Evolutionary conservation across 2,113 vertebrate genomes (phyloP).

Genomic region (Apteryx owenii): DNA sequence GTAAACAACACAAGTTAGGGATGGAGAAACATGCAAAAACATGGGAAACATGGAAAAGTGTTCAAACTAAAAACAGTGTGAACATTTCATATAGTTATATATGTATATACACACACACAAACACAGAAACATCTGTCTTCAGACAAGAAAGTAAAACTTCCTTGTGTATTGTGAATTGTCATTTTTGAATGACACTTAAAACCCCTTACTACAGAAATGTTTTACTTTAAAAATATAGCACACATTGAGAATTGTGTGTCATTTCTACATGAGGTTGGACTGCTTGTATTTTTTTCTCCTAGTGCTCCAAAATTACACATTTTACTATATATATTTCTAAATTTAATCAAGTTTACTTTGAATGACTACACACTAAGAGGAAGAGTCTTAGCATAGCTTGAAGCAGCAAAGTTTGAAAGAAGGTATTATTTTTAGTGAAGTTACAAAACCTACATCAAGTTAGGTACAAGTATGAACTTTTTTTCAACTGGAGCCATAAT

Average conservation of each 20-base stretch:
- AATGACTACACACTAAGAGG: not conserved
- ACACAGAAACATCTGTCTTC: not conserved
- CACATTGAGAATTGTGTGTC: not conserved
- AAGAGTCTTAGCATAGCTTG: not conserved
- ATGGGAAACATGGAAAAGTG: not conserved
- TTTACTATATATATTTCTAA: not conserved
- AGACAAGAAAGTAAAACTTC: slow-evolving; percentile 10
- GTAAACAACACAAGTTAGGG: not conserved
- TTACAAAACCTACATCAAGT: not conserved
- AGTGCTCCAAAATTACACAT: not conserved
- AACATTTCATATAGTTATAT: not conserved
- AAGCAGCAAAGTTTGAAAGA: not conserved
- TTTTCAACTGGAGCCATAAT: not conserved
- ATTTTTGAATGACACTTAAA: not conserved
- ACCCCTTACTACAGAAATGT: not conserved
- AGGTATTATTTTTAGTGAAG: not conserved
- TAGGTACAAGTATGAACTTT: not conserved
- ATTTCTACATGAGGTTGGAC: not conserved
- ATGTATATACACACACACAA: not conserved
- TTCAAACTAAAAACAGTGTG: not conserved
- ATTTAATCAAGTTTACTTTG: not conserved
- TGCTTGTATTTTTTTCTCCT: not conserved
- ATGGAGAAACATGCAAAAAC: not conserved
- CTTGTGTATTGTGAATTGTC: not conserved
- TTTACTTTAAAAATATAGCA: not conserved